Base-by-base conservation (phyloP, 1,140 invertebrate genomes). In the Bombyx mandarina region DNA sequence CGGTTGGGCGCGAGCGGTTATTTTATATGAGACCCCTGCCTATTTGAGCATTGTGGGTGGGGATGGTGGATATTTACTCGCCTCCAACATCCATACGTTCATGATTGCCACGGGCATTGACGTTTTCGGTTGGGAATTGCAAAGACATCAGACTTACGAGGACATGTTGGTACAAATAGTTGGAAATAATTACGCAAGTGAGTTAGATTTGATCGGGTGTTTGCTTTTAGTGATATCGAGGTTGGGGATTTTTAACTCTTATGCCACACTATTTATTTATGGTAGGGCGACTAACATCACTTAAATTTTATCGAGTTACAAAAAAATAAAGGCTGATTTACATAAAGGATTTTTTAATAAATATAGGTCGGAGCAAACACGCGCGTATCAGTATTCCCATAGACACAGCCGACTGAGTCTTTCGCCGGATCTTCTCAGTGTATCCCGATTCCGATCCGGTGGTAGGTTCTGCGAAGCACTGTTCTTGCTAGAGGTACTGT, bases 11-110 rank as follows among this genome's bases (percentile, higher is more conserved):
- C 79, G 80, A 60, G 73, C 79, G 1, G 74, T 88, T 6, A 74
- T 90, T 52, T 74, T 90, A 26, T 90, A 88, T 66, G 89, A 91
- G 57, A 80, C 80, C 0, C 76, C 88, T 60, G 85, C 82, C 1
- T 89, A 88, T 54, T 62, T 74, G 10, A 70, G 66, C 53, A 70
- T 80, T 8, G 86, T 85, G 1, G 90, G 89, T 3, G 55, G 67
- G n/a, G 79, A 83, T 54, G 79, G 79, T 26, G 82, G 79, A 2
- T 75, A 63, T 52, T 61, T 85, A 8, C 55, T 85, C 46, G 78
- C 79, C 5, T 69, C 69, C 53, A 81, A 73, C 3, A 77, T 85
- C 18, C 78, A 81, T 54, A 57, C 65, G 8, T 80, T 65, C 44
- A 69, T 82, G 72, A 60, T 70, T n/a, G 42, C 52, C 2, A 58